These are phyloP conservation scores for Hydrocynus forskahlii DNA, from an alignment of 2,797 vertebrate species.

Conservation along the genomic window DNA sequence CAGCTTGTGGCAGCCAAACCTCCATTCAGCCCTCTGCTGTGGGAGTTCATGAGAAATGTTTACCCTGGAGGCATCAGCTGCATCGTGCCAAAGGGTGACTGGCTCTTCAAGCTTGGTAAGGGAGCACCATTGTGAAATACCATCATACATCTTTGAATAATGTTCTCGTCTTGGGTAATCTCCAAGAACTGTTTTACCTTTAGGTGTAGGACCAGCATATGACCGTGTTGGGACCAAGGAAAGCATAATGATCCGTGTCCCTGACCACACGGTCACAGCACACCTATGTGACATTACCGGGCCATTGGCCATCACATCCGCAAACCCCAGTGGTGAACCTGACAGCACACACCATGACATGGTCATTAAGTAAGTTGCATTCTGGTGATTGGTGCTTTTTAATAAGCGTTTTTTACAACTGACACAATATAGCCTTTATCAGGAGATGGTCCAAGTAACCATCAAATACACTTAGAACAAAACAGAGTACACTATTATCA, in stretches of 20 bases:
- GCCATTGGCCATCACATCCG: slow-evolving; percentile 88
- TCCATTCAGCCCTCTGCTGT: slow-evolving; percentile 88
- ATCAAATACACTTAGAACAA: neutral
- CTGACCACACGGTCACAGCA: slow-evolving; percentile 85
- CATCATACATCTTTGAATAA: neutral
- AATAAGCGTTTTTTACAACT: neutral
- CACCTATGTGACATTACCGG: slow-evolving; percentile 88
- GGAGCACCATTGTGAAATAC: neutral
- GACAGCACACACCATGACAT: slow-evolving; percentile 91
- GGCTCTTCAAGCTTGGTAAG: slow-evolving; percentile 85
- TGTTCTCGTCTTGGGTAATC: neutral
- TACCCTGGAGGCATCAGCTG: slow-evolving; percentile 91
- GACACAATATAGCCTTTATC: neutral
- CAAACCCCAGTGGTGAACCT: slow-evolving; percentile 88
- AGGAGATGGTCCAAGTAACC: neutral
- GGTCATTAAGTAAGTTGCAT: slow-evolving; percentile 82
- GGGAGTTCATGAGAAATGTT: slow-evolving; percentile 90
- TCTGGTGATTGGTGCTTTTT: neutral
- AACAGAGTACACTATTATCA: slow-evolving; percentile 7
- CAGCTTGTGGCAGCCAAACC: slow-evolving; percentile 84
- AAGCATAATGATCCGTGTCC: slow-evolving; percentile 92
- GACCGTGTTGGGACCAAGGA: slow-evolving; percentile 85
- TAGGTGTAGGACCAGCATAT: slow-evolving; percentile 87
- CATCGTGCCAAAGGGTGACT: slow-evolving; percentile 89
- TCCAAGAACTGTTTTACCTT: slow-evolving; percentile 1